Conservation (phyloP, 1,140 invertebrate genomes). For the Diorhabda elongata region DNA sequence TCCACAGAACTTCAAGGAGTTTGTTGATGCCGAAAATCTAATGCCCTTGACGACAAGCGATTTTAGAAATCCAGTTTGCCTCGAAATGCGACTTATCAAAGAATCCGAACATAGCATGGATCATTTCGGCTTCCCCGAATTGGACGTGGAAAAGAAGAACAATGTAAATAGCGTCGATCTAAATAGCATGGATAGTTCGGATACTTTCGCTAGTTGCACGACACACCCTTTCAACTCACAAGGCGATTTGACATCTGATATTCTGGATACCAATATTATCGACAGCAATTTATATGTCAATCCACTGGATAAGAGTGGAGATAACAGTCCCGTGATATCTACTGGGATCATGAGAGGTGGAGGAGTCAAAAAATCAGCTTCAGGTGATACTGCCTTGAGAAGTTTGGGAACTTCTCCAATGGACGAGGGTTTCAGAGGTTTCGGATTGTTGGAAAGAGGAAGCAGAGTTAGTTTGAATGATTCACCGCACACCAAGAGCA, state of each 20-base stretch:
- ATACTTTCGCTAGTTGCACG: slow-evolving; percentile 93
- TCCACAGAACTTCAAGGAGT: slow-evolving; percentile 79
- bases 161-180: slow-evolving; percentile 59
- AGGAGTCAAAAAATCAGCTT: slow-evolving; percentile 70
- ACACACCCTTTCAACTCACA: slow-evolving; percentile 87
- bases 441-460: slow-evolving; percentile 51
- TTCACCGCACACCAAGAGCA: slow-evolving; percentile 71
- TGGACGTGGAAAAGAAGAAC: slow-evolving; percentile 36
- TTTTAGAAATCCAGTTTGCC: slow-evolving; percentile 70
- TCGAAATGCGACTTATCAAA: slow-evolving; percentile 69
- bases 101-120: slow-evolving; percentile 44
- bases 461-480: slow-evolving; percentile 64
- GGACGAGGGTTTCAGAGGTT: slow-evolving; percentile 54
- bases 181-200: slow-evolving; percentile 76
- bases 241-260: slow-evolving; percentile 72
- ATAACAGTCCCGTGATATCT: slow-evolving; percentile 41
- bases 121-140: slow-evolving; percentile 21
- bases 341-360: slow-evolving; percentile 37
- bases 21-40: slow-evolving; percentile 79
- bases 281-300: slow-evolving; percentile 89
- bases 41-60: slow-evolving; percentile 79
- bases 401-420: slow-evolving; percentile 52
- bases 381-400: slow-evolving; percentile 65
- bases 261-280: slow-evolving; percentile 48
- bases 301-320: slow-evolving; percentile 69